These are phyloP conservation scores for Euura saliciscinereae DNA, from an alignment of 1,140 invertebrate genomes.

Conservation along the genomic window DNA sequence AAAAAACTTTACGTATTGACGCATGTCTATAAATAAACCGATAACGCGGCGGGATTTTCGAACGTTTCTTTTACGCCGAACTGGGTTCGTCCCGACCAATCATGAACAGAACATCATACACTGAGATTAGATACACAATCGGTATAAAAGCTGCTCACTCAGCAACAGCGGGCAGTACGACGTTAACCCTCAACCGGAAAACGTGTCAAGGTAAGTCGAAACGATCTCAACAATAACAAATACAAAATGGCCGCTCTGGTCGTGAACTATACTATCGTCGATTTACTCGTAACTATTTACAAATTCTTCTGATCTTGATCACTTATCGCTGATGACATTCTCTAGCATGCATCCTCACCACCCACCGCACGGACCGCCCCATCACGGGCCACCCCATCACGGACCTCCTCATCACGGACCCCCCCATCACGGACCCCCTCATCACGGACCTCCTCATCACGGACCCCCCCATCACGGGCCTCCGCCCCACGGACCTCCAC, in stretches of 20 bases:
- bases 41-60: neutral
- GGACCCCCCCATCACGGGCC: constrained; percentile 5
- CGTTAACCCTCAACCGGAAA: neutral
- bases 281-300: no score
- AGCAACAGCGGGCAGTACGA: neutral
- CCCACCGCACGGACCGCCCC: constrained; percentile 5
- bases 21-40: neutral
- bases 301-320: neutral
- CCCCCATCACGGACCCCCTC: neutral
- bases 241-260: no score
- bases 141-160: neutral
- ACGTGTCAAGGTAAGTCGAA: neutral
- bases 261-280: no score
- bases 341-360: constrained; percentile 12
- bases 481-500: neutral
- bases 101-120: neutral
- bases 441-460: neutral
- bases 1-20: neutral
- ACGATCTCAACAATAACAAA: neutral
- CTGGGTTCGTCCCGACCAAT: neutral
- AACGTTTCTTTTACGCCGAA: neutral
- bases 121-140: neutral
- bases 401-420: neutral
- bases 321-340: neutral
- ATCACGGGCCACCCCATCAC: neutral